Percentiles rank a stretch among this genome's conserved stretches.
phyloP scores from a whole-genome alignment of 2,888 invertebrate genomes.

The Sipha maydis region DNA sequence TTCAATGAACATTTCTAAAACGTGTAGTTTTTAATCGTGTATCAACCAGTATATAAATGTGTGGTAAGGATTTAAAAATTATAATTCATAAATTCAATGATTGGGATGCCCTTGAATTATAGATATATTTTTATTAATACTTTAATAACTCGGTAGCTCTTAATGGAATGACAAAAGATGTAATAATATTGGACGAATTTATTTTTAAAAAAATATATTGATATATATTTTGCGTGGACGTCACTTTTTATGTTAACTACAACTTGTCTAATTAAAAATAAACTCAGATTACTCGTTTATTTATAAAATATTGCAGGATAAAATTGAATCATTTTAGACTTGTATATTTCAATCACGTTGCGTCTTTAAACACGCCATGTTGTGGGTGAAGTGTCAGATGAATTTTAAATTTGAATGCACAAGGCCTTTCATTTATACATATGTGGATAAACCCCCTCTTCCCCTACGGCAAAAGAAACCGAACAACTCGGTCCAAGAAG shows the following conservation, averaged over 20 bases:
- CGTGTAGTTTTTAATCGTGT: not conserved
- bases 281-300: not conserved
- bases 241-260: not conserved
- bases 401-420: conserved; percentile 41
- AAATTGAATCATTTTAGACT: conserved; percentile 35
- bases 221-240: no score
- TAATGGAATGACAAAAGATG: not conserved
- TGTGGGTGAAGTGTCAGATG: conserved; percentile 20
- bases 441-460: conserved; percentile 4
- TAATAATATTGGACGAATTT: not conserved
- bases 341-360: conserved; percentile 27
- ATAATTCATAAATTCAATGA: no score
- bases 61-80: no score
- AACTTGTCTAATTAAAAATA: conserved; percentile 13
- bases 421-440: not conserved
- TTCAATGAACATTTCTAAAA: not conserved
- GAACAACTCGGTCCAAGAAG: not conserved
- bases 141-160: not conserved
- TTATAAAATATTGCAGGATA: not conserved
- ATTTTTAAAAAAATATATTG: not conserved
- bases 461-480: not conserved
- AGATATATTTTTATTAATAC: not conserved
- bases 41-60: no score
- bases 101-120: not conserved
- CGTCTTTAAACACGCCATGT: conserved; percentile 1